Evolutionary conservation across 2,113 vertebrate genomes (phyloP).

Genomic region (Raja brachyura): DNA sequence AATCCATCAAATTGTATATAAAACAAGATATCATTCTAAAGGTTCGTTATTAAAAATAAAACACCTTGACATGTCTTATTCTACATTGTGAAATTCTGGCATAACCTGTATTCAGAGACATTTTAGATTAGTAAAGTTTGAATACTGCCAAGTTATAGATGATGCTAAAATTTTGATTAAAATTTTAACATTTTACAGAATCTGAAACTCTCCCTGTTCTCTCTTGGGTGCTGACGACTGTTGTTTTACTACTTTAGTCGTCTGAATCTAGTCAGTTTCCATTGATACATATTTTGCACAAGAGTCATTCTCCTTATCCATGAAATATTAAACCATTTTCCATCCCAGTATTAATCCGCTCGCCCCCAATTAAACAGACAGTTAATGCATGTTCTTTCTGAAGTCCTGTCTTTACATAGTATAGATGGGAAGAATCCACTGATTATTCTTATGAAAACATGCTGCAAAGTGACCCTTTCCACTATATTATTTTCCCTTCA

Average conservation of each 20-base stretch:
- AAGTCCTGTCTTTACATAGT: not conserved
- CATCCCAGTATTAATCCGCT: not conserved
- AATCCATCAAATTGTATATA: constrained; percentile 14
- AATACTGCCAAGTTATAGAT: constrained; percentile 34
- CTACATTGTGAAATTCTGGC: constrained; percentile 13
- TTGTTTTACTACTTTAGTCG: not conserved
- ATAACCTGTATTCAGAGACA: constrained; percentile 19
- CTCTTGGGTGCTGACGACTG: constrained; percentile 3
- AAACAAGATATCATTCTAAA: not conserved
- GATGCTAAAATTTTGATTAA: constrained; percentile 29
- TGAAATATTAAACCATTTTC: not conserved
- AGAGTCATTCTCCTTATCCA: not conserved
- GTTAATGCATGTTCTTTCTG: not conserved
- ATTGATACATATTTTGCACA: not conserved
- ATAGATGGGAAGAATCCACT: not conserved
- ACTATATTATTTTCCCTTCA: not conserved
- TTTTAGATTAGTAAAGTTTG: constrained; percentile 33
- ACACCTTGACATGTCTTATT: not conserved
- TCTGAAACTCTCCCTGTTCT: constrained; percentile 13
- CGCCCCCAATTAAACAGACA: not conserved
- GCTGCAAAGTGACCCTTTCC: not conserved
- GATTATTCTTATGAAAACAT: not conserved
- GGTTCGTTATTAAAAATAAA: not conserved
- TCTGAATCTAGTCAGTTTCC: not conserved
- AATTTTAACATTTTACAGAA: constrained; percentile 31